Evolutionary conservation across 2,113 vertebrate genomes (phyloP).

Genomic region (Ailuropoda melanoleuca): DNA sequence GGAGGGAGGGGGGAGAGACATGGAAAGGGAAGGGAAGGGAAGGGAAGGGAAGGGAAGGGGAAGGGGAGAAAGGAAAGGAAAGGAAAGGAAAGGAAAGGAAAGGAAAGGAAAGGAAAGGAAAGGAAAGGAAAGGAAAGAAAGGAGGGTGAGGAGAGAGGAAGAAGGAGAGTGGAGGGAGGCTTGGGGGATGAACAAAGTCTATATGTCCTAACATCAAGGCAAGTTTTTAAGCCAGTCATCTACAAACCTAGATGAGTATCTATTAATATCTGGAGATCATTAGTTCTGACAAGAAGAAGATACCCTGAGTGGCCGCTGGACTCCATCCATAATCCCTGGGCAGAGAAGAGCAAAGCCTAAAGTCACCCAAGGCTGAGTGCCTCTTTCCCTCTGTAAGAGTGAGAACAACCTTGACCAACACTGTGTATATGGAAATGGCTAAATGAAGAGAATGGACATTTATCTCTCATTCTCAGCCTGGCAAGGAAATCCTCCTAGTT

Average conservation of each 20-base stretch:
- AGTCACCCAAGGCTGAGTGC: not conserved
- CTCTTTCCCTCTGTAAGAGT: not conserved
- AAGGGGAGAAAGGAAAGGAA: no score
- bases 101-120: rapidly evolving
- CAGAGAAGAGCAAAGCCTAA: not conserved
- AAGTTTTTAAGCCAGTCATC: not conserved
- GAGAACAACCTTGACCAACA: not conserved
- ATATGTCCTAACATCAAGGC: not conserved
- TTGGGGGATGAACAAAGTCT: not conserved
- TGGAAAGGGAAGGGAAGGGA: no score
- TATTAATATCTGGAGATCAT: not conserved
- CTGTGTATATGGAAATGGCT: not conserved
- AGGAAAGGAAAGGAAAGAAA: rapidly evolving
- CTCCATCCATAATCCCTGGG: not conserved
- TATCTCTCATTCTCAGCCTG: not conserved
- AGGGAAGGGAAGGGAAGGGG: rapidly evolving
- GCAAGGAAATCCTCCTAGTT: not conserved
- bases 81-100: not conserved
- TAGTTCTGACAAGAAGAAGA: not conserved
- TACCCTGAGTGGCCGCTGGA: not conserved
- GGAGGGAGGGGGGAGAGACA: not conserved
- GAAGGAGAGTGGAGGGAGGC: not conserved
- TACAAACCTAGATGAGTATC: not conserved
- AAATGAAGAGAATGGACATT: not conserved
- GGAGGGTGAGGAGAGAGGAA: no score